A percentile compares a stretch with the other conserved stretches of the same genome.
Evolutionary conservation across 2,113 vertebrate genomes (phyloP).

Genomic region (Fregata magnificens): DNA sequence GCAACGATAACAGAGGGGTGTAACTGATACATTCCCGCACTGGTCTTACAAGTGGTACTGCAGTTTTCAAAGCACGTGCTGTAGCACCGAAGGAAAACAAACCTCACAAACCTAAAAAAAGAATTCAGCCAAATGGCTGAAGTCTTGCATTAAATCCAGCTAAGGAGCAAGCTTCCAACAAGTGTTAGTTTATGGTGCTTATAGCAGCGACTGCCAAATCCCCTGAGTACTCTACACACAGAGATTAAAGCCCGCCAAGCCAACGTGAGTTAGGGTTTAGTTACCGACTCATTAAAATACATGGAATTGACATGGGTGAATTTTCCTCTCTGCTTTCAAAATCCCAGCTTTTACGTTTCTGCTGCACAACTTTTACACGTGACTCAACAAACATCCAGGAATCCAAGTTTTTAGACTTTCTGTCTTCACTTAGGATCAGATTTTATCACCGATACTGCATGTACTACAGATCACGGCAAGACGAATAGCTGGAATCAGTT

Average conservation of each 20-base stretch:
- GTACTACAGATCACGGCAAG: neutral
- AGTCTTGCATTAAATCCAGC: neutral
- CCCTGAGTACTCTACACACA: neutral
- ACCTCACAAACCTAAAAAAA: neutral
- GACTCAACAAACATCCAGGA: neutral
- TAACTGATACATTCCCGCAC: neutral
- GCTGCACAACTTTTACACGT: neutral
- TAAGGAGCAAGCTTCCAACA: neutral
- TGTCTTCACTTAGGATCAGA: neutral
- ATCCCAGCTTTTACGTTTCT: neutral
- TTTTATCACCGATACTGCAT: neutral
- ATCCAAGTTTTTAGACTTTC: neutral
- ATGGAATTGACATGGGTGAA: neutral
- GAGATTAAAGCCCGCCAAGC: neutral
- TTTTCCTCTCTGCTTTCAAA: neutral
- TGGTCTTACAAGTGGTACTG: neutral
- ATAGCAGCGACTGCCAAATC: neutral
- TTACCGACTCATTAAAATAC: neutral
- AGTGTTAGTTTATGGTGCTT: neutral
- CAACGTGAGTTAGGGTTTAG: neutral
- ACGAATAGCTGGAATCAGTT: neutral
- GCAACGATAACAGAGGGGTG: rapidly evolving
- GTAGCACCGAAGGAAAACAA: neutral
- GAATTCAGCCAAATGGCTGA: neutral
- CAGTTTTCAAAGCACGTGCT: neutral